phyloP scores from a whole-genome alignment of 2,113 vertebrate species.

The Scolopax mira region DNA sequence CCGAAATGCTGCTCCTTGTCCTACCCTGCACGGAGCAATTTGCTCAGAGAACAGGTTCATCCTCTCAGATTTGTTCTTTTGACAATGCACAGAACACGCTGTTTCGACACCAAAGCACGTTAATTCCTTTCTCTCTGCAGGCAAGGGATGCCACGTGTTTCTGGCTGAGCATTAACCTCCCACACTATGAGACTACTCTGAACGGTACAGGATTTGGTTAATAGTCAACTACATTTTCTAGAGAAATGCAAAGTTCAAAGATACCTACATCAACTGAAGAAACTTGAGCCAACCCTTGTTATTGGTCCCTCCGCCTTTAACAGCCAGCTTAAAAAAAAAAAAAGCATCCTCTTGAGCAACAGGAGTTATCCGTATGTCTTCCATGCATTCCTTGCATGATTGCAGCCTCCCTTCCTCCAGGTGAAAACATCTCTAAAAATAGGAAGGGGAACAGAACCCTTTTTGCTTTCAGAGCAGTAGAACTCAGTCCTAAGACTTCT shows the following conservation, averaged over 20 bases:
- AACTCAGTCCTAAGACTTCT: neutral
- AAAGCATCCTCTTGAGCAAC: neutral
- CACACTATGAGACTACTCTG: rapidly evolving
- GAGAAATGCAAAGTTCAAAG: conserved; percentile 33
- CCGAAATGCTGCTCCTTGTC: rapidly evolving
- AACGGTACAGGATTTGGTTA: neutral
- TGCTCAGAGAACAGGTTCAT: neutral
- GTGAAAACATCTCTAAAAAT: neutral
- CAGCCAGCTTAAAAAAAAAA: neutral
- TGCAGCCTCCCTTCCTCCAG: neutral
- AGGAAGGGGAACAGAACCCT: neutral
- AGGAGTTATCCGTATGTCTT: neutral
- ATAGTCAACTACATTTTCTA: neutral
- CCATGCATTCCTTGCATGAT: rapidly evolving
- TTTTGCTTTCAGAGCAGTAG: neutral
- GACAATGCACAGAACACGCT: rapidly evolving
- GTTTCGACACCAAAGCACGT: rapidly evolving
- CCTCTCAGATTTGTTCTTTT: rapidly evolving
- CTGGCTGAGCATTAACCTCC: neutral
- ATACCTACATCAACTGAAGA: neutral
- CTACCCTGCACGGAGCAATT: neutral
- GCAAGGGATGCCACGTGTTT: neutral
- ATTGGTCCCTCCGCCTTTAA: neutral
- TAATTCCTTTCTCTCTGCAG: rapidly evolving
- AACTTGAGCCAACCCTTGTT: neutral